Base-by-base conservation (phyloP, 2,888 invertebrate species). In the Leuctra nigra region DNA sequence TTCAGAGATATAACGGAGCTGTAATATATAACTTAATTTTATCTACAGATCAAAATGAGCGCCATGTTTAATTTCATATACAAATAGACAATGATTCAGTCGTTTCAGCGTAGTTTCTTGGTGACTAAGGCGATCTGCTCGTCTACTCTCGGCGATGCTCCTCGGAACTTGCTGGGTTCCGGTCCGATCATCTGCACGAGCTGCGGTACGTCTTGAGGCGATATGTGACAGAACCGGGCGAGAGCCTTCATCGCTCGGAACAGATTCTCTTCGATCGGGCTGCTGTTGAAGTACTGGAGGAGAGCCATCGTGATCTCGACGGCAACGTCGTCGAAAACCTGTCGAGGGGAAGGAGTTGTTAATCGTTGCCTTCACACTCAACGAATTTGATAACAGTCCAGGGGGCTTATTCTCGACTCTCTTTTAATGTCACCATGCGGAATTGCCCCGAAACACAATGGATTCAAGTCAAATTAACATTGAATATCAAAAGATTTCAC, bases 311-410 rank as follows among this genome's bases (percentile, higher is more conserved):
- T 84, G 69, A 94, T 74, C 74, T 94, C 94, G 57, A 92, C 90
- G 59, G 92, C 91, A 55, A 93, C 86, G 72, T 94, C 94, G 72
- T 94, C 94, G 73, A 94, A 94, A 57, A 93, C 91, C 93, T 93
- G 72, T 29, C n/a, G n/a, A n/a, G n/a, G n/a, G n/a, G n/a, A n/a
- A n/a, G n/a, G n/a, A n/a, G n/a, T n/a, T n/a, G n/a, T n/a, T n/a
- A n/a, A n/a, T n/a, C n/a, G n/a, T n/a, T n/a, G n/a, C n/a, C n/a
- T n/a, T n/a, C n/a, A n/a, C n/a, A n/a, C n/a, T n/a, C n/a, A n/a
- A n/a, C n/a, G n/a, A n/a, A n/a, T n/a, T n/a, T n/a, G n/a, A n/a
- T n/a, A n/a, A n/a, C n/a, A n/a, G n/a, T n/a, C n/a, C n/a, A n/a
- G n/a, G n/a, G n/a, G n/a, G n/a, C n/a, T n/a, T n/a, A n/a, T n/a